These are phyloP conservation scores for Oncorhynchus kisutch DNA, from an alignment of 2,113 vertebrate genomes.

Conservation along the genomic window DNA sequence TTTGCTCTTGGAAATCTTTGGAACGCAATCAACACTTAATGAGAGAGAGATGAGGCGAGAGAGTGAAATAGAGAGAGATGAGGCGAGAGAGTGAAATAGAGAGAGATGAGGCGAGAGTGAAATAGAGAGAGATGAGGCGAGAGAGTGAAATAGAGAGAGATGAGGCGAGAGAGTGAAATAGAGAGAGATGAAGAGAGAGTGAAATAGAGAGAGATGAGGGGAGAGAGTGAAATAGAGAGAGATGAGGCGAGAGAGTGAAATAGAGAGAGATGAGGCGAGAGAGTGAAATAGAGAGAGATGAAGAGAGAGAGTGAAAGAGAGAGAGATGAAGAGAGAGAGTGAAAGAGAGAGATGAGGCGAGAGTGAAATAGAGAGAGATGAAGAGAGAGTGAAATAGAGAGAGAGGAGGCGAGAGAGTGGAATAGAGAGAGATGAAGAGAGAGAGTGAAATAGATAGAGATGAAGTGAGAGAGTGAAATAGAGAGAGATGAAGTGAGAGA, in stretches of 20 bases:
- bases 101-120: background rate
- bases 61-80: slow-evolving; percentile 3
- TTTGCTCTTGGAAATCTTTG: slow-evolving; percentile 36
- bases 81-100: background rate
- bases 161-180: background rate
- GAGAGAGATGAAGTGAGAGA: no score
- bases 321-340: background rate
- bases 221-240: slow-evolving; percentile 4
- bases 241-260: background rate
- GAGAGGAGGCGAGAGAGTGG: no score
- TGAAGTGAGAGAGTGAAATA: no score
- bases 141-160: background rate
- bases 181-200: background rate
- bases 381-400: no score
- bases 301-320: background rate
- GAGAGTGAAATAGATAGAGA: no score
- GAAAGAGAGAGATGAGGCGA: background rate
- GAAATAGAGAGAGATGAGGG: slow-evolving; percentile 2
- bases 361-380: no score
- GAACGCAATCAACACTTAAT: slow-evolving; percentile 24
- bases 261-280: background rate
- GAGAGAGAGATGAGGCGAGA: slow-evolving; percentile 23
- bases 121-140: background rate
- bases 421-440: no score
- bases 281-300: background rate